These are phyloP conservation scores for Caenorhabditis sp. DNA, from an alignment of 2,888 invertebrate genomes.

Conservation along the genomic window DNA sequence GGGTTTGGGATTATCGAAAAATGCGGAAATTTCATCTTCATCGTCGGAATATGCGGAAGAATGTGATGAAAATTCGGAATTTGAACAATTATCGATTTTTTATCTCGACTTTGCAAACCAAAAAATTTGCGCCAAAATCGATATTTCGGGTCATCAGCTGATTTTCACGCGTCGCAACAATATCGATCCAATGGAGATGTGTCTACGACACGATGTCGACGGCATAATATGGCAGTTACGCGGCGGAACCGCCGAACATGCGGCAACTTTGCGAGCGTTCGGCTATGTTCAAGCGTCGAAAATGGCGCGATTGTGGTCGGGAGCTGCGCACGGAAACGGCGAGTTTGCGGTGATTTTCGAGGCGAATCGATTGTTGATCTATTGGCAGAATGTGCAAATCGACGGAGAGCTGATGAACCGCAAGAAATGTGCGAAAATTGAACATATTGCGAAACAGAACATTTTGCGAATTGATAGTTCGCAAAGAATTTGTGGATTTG, in stretches of 20 bases:
- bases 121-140: conserved; percentile 15
- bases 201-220: conserved; percentile 49
- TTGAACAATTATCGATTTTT: conserved; percentile 20
- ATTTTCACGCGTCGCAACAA: conserved; percentile 32
- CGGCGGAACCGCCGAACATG: conserved; percentile 14
- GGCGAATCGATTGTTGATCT: conserved; percentile 52
- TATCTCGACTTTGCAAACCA: conserved; percentile 9
- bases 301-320: conserved; percentile 34
- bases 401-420: conserved; percentile 41
- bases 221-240: conserved; percentile 47
- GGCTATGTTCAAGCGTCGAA: conserved; percentile 58
- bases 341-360: conserved; percentile 53
- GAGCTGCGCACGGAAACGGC: conserved; percentile 40
- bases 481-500: conserved; percentile 19
- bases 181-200: conserved; percentile 24
- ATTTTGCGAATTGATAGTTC: conserved; percentile 19
- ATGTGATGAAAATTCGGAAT: conserved; percentile 26
- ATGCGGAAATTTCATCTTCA: too few species aligned
- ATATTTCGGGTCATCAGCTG: conserved; percentile 45
- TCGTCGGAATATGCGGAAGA: too few species aligned
- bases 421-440: conserved; percentile 28
- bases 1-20: conserved; percentile 1
- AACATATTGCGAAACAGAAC: conserved; percentile 35
- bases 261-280: conserved; percentile 51
- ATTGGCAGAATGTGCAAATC: conserved; percentile 51